Evolutionary conservation across 2,113 vertebrate species (phyloP), one percentile per base, ranked within the genome.

Genomic region (Elanus axillaris): DNA sequence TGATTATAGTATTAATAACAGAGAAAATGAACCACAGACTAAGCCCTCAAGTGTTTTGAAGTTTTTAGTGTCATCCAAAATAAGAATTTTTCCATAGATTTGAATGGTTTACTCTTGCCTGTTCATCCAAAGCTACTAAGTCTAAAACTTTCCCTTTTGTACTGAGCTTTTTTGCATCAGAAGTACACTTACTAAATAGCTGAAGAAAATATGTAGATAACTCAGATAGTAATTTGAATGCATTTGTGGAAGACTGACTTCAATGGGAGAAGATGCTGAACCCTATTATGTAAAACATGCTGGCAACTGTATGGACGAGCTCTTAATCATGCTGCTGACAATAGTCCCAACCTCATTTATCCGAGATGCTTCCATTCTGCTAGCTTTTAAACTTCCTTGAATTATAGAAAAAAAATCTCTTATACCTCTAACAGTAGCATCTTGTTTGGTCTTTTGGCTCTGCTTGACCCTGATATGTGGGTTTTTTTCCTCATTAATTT

Each of bases 1-100:
- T 88, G 86, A 94, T 96, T 93, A 66, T 62, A 86, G 32, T 92
- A 56, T 94, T 94, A 86, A 18, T 88, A 60, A 23, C 7, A 85
- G 59, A 78, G 68, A 76, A 76, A 75, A 84, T 45, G 17, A 89
- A 87, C 34, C 27, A 29, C 1, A 85, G 16, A 56, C 12, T 23
- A 63, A 88, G 6, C 29, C 43, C 13, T 81, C 22, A 52, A 73
- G 43, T 34, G 5, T 38, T 31, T 79, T 23, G 8, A 74, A 66
- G 25, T n/a, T 55, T 76, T 78, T 73, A 4, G 29, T 43, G 11
- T 48, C 52, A 38, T 42, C 31, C 19, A 50, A 79, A 50, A 13
- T 2, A 52, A 19, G 59, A 76, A 19, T 7, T 47, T 85, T 72
- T 84, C 40, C 45, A 11, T 8, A 20, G 55, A 17, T 66, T 81